Conservation (phyloP, 2,113 vertebrate genomes). For the Erythrocercus mccallii region DNA sequence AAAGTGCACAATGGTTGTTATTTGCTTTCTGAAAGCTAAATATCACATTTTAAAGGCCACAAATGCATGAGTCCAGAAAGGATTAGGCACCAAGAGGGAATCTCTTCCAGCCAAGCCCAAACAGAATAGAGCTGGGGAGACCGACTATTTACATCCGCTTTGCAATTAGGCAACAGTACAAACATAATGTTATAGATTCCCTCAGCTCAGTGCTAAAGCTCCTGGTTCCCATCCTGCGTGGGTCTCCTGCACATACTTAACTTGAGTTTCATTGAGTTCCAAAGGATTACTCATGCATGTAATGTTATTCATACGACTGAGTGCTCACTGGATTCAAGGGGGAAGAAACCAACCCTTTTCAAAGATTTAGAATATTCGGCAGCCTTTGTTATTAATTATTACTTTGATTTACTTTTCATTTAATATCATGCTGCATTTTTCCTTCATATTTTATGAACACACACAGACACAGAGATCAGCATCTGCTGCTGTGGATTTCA, state of each 20-base stretch:
- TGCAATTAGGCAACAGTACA: constrained; percentile 37
- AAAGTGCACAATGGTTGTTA: constrained; percentile 2
- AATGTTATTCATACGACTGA: constrained; percentile 52
- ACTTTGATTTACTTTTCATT: constrained; percentile 26
- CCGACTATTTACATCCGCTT: constrained; percentile 20
- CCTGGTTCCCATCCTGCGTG: background rate
- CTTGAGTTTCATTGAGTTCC: constrained; percentile 46
- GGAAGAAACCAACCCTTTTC: background rate
- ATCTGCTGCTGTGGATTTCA: background rate
- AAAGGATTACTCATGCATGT: constrained; percentile 44
- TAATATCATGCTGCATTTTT: background rate
- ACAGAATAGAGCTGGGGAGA: background rate
- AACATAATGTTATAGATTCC: background rate
- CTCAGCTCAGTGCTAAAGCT: background rate
- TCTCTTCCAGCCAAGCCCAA: background rate
- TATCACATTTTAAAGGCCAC: constrained; percentile 53
- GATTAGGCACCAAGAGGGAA: background rate
- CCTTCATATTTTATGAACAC: background rate
- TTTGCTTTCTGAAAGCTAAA: constrained; percentile 59
- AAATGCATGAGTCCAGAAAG: background rate
- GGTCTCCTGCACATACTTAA: background rate
- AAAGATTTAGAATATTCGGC: constrained; percentile 30
- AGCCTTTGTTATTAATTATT: constrained; percentile 40
- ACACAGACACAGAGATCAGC: background rate
- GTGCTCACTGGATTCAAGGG: constrained; percentile 11